phyloP scores from a whole-genome alignment of 2,888 invertebrate genomes.

The Azorinus chamasolen region DNA sequence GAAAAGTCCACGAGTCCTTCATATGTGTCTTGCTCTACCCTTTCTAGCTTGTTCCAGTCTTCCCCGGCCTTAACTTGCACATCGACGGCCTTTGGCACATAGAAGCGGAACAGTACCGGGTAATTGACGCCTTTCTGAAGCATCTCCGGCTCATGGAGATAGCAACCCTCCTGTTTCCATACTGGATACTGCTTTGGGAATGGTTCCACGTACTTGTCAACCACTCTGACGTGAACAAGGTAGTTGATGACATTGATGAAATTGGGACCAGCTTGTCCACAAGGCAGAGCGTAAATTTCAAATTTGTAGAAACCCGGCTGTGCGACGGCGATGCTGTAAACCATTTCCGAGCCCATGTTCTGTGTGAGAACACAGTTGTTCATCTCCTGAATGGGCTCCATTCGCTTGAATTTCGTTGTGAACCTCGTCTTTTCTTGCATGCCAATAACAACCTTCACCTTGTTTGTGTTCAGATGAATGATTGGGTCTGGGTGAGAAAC shows the following conservation, averaged over 20 bases:
- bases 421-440: constrained; percentile 67
- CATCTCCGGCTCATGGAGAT: constrained; percentile 75
- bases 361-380: constrained; percentile 74
- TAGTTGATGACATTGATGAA: constrained; percentile 81
- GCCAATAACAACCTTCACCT: constrained; percentile 75
- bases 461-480: constrained; percentile 70
- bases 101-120: constrained; percentile 72
- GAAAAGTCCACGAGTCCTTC: constrained; percentile 77
- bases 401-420: constrained; percentile 75
- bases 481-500: constrained; percentile 76
- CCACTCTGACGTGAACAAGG: constrained; percentile 66
- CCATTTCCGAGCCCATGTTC: constrained; percentile 68
- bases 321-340: constrained; percentile 75
- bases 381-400: constrained; percentile 75
- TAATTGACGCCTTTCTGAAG: constrained; percentile 71
- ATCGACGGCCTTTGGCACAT: constrained; percentile 73
- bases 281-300: constrained; percentile 79
- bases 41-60: constrained; percentile 76
- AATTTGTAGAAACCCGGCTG: constrained; percentile 79
- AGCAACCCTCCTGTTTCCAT: constrained; percentile 80
- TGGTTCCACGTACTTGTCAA: constrained; percentile 67
- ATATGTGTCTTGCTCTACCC: constrained; percentile 70
- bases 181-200: constrained; percentile 80
- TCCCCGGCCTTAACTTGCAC: constrained; percentile 78
- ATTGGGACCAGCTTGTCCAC: constrained; percentile 77